Evolutionary conservation across 2,888 invertebrate species (phyloP).

Genomic region (Ophion ellenae): DNA sequence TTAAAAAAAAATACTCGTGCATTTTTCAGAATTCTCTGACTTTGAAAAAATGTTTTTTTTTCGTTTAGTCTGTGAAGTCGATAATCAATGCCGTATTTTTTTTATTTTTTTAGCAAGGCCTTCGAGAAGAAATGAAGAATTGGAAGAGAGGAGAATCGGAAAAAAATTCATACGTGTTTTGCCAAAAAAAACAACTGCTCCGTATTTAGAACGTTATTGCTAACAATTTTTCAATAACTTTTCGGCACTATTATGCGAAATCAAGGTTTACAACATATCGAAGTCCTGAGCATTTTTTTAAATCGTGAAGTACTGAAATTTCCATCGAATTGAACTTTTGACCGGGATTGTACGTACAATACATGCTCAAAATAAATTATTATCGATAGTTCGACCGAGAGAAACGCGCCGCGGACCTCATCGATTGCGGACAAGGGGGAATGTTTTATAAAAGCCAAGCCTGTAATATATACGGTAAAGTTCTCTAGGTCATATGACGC

Average conservation of each 20-base stretch:
- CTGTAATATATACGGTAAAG: constrained; percentile 38
- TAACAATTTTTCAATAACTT: not conserved
- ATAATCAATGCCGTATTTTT: not conserved
- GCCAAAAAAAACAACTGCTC: not conserved
- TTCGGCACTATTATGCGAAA: not conserved
- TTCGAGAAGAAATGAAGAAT: not conserved
- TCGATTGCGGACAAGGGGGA: not conserved
- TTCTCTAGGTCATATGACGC: constrained; percentile 26
- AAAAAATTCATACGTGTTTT: not conserved
- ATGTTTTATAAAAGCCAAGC: constrained; percentile 37
- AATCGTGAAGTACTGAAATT: not conserved
- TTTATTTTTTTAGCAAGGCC: not conserved
- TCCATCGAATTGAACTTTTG: not conserved
- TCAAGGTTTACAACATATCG: too few species aligned
- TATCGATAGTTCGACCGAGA: not conserved
- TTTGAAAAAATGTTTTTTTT: too few species aligned
- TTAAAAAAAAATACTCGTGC: too few species aligned
- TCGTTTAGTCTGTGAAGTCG: not conserved
- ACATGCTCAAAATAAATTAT: not conserved
- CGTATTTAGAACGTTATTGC: not conserved
- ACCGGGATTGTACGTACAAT: not conserved
- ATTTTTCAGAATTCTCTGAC: too few species aligned
- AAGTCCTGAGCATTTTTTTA: not conserved
- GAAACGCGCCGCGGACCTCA: not conserved
- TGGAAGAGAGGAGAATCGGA: not conserved